Base-by-base conservation (phyloP, 2,888 invertebrate species). In the Polymixis flavicincta region DNA sequence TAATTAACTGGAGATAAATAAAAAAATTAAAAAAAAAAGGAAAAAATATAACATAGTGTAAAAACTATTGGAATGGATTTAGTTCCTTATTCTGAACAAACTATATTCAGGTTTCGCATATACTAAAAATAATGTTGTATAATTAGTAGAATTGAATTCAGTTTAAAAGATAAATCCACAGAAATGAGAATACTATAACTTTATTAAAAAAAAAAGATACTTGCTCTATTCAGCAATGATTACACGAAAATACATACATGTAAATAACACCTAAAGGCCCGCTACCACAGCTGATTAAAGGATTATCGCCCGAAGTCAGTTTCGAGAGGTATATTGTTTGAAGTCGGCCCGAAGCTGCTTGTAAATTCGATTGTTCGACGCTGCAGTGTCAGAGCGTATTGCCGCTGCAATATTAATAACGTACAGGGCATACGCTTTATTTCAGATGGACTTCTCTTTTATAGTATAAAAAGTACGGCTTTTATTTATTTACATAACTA, bases 321-420 rank as follows among this genome's bases (percentile, higher is more conserved):
- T 82, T 55, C 64, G 55, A 82, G 82, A 19, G 71, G n/a, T 28
- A 80, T 70, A 81, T 71, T 80, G 52, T 71, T 82, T 59, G 79
- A 65, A 71, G 64, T 48, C 32, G 55, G 54, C 48, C 71, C 37
- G 45, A 66, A 52, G 50, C 55, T 48, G 65, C 71, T 82, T 80
- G 71, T 45, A 70, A 80, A 70, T 82, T 80, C 70, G 65, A 82
- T 76, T 76, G 70, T 71, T 61, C 55, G 55, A 74, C 25, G 32
- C 64, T 65, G 76, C 57, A 80, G 52, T 50, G 63, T 78, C 65
- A 71, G 60, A 59, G 52, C 37, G 60, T 82, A 50, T 54, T 57
- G 45, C 60, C 25, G 11, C 28, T 68, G 25, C 52, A 73, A n/a
- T 65, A 60, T 79, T 54, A 74, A 83, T 78, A 67, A 83, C 48